A percentile compares a stretch with the other conserved stretches of the same genome.
These are phyloP conservation scores for Xenentodon cancila DNA, from an alignment of 2,797 vertebrate genomes.

Conservation along the genomic window DNA sequence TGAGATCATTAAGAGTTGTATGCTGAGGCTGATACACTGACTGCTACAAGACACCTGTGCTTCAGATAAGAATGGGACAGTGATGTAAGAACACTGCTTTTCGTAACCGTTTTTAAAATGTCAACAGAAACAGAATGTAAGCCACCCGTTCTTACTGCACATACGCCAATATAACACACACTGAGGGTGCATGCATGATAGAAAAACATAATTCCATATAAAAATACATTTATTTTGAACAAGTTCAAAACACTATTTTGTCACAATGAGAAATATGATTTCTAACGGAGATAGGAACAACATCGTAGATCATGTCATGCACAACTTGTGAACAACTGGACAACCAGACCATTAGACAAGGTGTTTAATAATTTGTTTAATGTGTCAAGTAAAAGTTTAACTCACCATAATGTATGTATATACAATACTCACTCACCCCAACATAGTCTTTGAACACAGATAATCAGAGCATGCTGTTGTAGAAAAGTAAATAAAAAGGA, in stretches of 20 bases:
- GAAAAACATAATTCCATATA: constrained; percentile 68
- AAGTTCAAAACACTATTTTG: constrained; percentile 93
- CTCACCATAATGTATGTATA: constrained; percentile 60
- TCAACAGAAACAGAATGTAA: background rate
- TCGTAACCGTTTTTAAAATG: constrained; percentile 34
- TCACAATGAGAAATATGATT: constrained; percentile 96
- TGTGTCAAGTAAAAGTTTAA: constrained; percentile 66
- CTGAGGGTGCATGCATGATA: constrained; percentile 1
- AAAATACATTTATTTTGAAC: constrained; percentile 99
- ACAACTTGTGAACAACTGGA: constrained; percentile 66
- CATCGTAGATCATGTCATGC: constrained; percentile 75
- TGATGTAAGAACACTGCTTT: constrained; percentile 25
- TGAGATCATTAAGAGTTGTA: constrained; percentile 61
- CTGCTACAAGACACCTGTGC: constrained; percentile 40
- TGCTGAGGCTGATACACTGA: constrained; percentile 35
- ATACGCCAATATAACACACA: constrained; percentile 7
- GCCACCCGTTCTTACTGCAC: background rate
- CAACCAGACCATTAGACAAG: constrained; percentile 68
- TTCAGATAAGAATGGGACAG: constrained; percentile 34
- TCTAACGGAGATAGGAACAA: constrained; percentile 83
- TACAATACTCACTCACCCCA: constrained; percentile 59
- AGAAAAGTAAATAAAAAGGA: constrained; percentile 42
- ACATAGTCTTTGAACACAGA: constrained; percentile 56
- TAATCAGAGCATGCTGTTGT: constrained; percentile 74
- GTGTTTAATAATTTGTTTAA: constrained; percentile 64